Base-by-base conservation (phyloP, 1,140 invertebrate species). In the Phocides pigmalion region DNA sequence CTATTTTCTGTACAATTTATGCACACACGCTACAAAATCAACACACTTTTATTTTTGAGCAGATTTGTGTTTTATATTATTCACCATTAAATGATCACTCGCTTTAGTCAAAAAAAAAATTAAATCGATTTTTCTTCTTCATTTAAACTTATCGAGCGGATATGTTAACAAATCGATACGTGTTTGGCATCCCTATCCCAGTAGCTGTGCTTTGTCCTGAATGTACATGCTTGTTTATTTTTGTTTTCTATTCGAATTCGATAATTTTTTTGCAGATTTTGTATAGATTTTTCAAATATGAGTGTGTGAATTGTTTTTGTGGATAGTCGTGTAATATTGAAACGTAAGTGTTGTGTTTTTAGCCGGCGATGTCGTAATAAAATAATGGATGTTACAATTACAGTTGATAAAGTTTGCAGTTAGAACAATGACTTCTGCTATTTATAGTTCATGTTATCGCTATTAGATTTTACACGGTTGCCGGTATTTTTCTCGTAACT, bases 181-280 rank as follows among this genome's bases (percentile, higher is more conserved):
- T 14, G 20, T 54, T 19, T 41, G 14, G 11, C 51, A 54, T 54
- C 51, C 17, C 37, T 54, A 41, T n/a, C 25, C 0, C 15, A 20
- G 5, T 22, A 22, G 51, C 12, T 22, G n/a, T 25, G 51, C 37
- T 56, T 56, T 56, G 51, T 56, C 37, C 16, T 51, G 51, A 9
- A 14, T 51, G 25, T 42, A 22, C n/a, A 15, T 17, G 37, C 6
- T 54, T 54, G 51, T 54, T 54, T 54, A 42, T 56, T 56, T 53
- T 42, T 51, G 16, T 56, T 54, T 25, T 54, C 17, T 15, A 22
- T 3, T 32, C n/a, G 25, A 25, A 39, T 42, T 54, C 17, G 19
- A 20, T 42, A 25, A 54, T 8, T 19, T 54, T n/a, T n/a, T 54
- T 14, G 50, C n/a, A 39, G n/a, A 39, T 41, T 2, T 20, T 3